Conservation (phyloP, 2,888 invertebrate genomes). For the Monochamus alternatus region DNA sequence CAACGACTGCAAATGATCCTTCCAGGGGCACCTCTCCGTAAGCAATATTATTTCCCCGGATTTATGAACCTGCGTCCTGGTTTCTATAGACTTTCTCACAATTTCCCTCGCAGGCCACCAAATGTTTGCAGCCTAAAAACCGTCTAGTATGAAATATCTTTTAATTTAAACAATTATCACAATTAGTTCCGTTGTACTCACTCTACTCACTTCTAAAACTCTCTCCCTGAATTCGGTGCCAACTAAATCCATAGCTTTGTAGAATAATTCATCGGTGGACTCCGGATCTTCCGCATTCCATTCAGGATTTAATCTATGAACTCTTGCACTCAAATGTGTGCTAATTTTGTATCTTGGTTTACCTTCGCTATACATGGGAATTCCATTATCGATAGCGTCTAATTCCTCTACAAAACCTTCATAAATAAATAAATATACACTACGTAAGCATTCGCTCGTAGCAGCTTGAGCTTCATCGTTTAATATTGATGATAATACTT, state of each 20-base stretch:
- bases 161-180: too few relatives aligned
- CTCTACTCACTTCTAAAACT: slow-evolving; percentile 70
- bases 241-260: slow-evolving; percentile 84
- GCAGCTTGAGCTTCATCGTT: slow-evolving; percentile 69
- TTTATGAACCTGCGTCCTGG: slow-evolving; percentile 79
- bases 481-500: slow-evolving; percentile 79
- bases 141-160: too few relatives aligned
- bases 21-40: slow-evolving; percentile 87
- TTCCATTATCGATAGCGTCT: slow-evolving; percentile 98
- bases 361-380: slow-evolving; percentile 82
- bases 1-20: slow-evolving; percentile 87
- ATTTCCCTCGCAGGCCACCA: slow-evolving; percentile 92
- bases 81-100: slow-evolving; percentile 82
- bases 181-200: neutral
- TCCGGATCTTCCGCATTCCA: slow-evolving; percentile 80
- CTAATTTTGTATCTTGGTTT: slow-evolving; percentile 84
- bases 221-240: slow-evolving; percentile 85
- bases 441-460: slow-evolving; percentile 72
- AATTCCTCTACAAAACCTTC: slow-evolving; percentile 92
- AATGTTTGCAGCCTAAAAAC: slow-evolving; percentile 74
- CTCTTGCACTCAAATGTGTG: slow-evolving; percentile 84
- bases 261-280: slow-evolving; percentile 78
- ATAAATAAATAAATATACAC: slow-evolving; percentile 84
- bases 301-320: slow-evolving; percentile 84
- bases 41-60: slow-evolving; percentile 90